phyloP scores from a whole-genome alignment of 1,140 invertebrate species.

The Thalassaphorura encarpata region DNA sequence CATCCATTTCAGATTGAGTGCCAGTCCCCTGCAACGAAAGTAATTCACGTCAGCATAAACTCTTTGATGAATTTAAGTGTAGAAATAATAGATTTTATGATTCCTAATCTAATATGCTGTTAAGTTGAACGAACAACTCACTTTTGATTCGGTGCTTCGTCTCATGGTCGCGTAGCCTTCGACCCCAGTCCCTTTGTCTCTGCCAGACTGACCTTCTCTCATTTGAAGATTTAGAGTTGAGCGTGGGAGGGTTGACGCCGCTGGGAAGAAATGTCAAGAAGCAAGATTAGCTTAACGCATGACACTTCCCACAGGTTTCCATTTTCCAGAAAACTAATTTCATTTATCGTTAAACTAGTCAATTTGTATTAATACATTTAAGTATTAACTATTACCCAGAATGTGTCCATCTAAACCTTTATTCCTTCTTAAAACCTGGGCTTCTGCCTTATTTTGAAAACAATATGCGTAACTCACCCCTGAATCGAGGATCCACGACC shows the following conservation, averaged over 20 bases:
- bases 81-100: background rate
- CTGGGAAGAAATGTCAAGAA: constrained; percentile 49
- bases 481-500: constrained; percentile 71
- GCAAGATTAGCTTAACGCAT: too few relatives aligned
- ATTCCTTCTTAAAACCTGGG: background rate
- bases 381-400: too few relatives aligned
- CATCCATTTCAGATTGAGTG: constrained; percentile 17
- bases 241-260: constrained; percentile 71
- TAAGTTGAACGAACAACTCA: constrained; percentile 7
- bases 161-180: constrained; percentile 13
- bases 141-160: constrained; percentile 28
- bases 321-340: constrained; percentile 22
- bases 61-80: constrained; percentile 1
- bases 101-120: too few relatives aligned
- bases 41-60: constrained; percentile 8
- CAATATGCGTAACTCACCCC: constrained; percentile 40
- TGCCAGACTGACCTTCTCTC: too few relatives aligned
- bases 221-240: constrained; percentile 38
- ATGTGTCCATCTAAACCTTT: too few relatives aligned
- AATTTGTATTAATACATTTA: too few relatives aligned
- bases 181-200: too few relatives aligned
- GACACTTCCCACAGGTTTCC: too few relatives aligned
- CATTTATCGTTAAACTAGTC: background rate
- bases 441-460: background rate
- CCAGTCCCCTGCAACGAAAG: constrained; percentile 23